Evolutionary conservation across 1,140 invertebrate genomes (phyloP), one percentile per base, ranked within the genome.

Genomic region (Drosophila micromelanica): DNA sequence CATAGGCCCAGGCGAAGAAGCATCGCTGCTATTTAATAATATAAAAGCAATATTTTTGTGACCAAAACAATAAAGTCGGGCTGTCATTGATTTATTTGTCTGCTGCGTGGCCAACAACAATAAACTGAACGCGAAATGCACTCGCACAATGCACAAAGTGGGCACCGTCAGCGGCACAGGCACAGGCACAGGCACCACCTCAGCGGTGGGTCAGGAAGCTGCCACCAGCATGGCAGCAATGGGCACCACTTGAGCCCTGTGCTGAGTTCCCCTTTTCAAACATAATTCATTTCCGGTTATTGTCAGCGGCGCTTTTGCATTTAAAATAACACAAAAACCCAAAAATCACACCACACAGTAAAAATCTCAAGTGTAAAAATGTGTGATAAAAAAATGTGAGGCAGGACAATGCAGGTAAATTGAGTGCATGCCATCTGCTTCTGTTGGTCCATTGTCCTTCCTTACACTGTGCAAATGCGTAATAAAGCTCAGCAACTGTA

Each of bases 81-180:
- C 84, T 89, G 84, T 89, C 84, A 89, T 89, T 89, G 84, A 89
- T 89, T 89, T 89, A 89, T 89, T 89, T 89, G 84, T 89, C 84
- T 89, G 84, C 84, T 76, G 79, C 84, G 84, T 78, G 73, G 81
- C 65, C 72, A 62, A 52, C 76, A 89, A 89, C 84, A 89, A 89
- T 89, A 89, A 82, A 84, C 73, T 87, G 65, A 73, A 73, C 69
- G 64, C 84, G 84, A 89, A 89, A 89, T 89, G 84, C 84, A 89
- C 84, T 89, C 78, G 82, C 82, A 86, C 82, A 86, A 86, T 86
- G 81, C 78, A 81, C 74, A 68, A 79, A 51, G 54, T 64, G 35
- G 27, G 54, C 40, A 60, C 48, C 6, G 30, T n/a, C 9, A 40
- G 4, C 20, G 35, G 69, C 37, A 12, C 35, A 42, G 72, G 57